These are phyloP conservation scores for Clanis bilineata DNA, from an alignment of 2,888 invertebrate species.

Conservation along the genomic window DNA sequence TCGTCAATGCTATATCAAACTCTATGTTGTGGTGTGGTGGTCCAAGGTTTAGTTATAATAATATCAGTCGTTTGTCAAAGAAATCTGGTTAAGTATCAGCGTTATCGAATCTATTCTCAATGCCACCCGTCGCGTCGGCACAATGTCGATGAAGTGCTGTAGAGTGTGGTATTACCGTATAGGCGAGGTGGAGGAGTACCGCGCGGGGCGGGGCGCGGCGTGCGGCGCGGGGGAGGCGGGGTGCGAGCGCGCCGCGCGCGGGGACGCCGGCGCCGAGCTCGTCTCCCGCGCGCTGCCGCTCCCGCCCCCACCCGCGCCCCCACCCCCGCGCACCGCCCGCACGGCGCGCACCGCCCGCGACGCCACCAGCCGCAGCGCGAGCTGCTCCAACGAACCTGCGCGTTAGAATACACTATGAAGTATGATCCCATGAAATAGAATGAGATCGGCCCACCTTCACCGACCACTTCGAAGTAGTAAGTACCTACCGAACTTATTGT, in stretches of 20 bases:
- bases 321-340: slow-evolving; percentile 19
- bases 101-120: neutral
- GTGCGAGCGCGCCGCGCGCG: slow-evolving; percentile 88
- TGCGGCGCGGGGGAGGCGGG: slow-evolving; percentile 90
- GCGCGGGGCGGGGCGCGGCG: slow-evolving; percentile 84
- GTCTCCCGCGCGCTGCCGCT: slow-evolving; percentile 48
- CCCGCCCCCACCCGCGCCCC: slow-evolving; percentile 24
- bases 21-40: too few relatives aligned
- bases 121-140: too few relatives aligned
- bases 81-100: neutral
- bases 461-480: too few relatives aligned
- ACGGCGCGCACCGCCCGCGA: slow-evolving; percentile 43
- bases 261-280: slow-evolving; percentile 76
- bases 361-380: slow-evolving; percentile 67
- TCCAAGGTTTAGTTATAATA: neutral
- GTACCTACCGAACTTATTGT: too few relatives aligned
- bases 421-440: too few relatives aligned
- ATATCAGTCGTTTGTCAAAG: neutral
- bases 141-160: too few relatives aligned
- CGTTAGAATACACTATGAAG: too few relatives aligned
- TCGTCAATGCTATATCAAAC: too few relatives aligned
- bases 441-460: too few relatives aligned
- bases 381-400: slow-evolving; percentile 72
- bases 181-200: slow-evolving; percentile 89
- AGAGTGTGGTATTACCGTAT: slow-evolving; percentile 76